A percentile compares a stretch with the other conserved stretches of the same genome.
These are phyloP conservation scores for Dryobates pubescens DNA, from an alignment of 2,797 vertebrate genomes.

Conservation along the genomic window DNA sequence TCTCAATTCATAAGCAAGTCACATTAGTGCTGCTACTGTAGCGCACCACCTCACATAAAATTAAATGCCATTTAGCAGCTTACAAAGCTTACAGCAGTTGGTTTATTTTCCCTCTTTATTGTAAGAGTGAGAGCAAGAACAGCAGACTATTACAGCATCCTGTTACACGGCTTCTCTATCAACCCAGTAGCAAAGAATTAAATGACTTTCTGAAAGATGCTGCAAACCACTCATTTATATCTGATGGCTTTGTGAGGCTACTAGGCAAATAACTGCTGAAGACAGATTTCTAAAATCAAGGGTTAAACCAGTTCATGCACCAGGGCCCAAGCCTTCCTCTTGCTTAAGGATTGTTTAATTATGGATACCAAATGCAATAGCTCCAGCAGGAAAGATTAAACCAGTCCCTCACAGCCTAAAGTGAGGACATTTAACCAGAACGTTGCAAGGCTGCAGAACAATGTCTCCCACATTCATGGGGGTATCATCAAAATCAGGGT, in stretches of 20 bases:
- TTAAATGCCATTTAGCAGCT: conserved; percentile 35
- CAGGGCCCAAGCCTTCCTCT: background rate
- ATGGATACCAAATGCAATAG: conserved; percentile 38
- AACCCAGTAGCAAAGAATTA: background rate
- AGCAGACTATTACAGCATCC: background rate
- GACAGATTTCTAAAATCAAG: conserved; percentile 6
- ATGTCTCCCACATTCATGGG: accelerated
- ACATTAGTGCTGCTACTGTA: conserved; percentile 3
- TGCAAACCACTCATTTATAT: background rate
- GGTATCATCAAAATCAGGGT: background rate
- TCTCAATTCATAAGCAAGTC: conserved; percentile 52
- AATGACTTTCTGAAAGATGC: background rate
- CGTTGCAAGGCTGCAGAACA: background rate
- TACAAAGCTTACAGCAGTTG: conserved; percentile 34
- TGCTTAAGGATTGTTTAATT: conserved; percentile 62
- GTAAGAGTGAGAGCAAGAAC: background rate
- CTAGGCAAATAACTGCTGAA: background rate
- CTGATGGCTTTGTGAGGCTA: background rate
- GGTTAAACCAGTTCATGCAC: background rate
- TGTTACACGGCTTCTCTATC: background rate
- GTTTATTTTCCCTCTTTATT: conserved; percentile 20
- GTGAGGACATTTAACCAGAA: background rate
- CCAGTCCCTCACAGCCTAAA: background rate
- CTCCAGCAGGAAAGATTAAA: conserved; percentile 48
- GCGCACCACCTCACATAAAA: background rate